Percentiles rank a stretch among this genome's conserved stretches.
These are phyloP conservation scores for Atherinomorus stipes DNA, from an alignment of 2,113 vertebrate species.

Conservation along the genomic window DNA sequence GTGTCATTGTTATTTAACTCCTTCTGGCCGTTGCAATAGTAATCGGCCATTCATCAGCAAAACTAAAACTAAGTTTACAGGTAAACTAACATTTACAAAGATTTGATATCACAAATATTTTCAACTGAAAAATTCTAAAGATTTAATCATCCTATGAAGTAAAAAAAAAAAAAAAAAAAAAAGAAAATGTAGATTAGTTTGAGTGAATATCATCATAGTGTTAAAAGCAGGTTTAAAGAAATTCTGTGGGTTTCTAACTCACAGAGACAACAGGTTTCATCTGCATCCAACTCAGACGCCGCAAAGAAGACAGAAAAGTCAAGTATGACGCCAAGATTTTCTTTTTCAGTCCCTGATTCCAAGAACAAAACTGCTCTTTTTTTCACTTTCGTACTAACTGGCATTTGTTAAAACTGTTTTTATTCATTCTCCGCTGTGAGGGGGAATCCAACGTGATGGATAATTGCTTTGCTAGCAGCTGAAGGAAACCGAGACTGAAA, in stretches of 20 bases:
- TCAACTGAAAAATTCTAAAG: neutral
- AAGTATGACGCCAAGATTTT: neutral
- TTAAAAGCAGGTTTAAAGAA: too few relatives aligned
- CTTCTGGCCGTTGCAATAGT: neutral
- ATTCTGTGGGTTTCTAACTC: too few relatives aligned
- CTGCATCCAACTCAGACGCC: too few relatives aligned
- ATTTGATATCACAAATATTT: neutral
- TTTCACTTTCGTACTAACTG: neutral
- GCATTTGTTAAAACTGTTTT: neutral
- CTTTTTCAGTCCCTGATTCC: neutral
- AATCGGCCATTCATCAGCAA: slow-evolving; percentile 11
- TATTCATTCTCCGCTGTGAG: too few relatives aligned
- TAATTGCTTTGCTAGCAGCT: too few relatives aligned
- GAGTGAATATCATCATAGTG: too few relatives aligned
- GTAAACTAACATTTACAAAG: neutral
- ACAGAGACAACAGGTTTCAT: too few relatives aligned
- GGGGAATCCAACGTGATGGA: too few relatives aligned
- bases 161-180: too few relatives aligned
- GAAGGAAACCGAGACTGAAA: too few relatives aligned
- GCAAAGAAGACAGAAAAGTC: neutral
- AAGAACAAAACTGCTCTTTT: too few relatives aligned
- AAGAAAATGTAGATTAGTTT: too few relatives aligned
- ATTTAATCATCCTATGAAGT: neutral
- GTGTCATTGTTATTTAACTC: neutral
- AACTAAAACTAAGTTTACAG: neutral